Evolutionary conservation across 1,140 invertebrate genomes (phyloP).

Genomic region (Thereuonema tuberculata): DNA sequence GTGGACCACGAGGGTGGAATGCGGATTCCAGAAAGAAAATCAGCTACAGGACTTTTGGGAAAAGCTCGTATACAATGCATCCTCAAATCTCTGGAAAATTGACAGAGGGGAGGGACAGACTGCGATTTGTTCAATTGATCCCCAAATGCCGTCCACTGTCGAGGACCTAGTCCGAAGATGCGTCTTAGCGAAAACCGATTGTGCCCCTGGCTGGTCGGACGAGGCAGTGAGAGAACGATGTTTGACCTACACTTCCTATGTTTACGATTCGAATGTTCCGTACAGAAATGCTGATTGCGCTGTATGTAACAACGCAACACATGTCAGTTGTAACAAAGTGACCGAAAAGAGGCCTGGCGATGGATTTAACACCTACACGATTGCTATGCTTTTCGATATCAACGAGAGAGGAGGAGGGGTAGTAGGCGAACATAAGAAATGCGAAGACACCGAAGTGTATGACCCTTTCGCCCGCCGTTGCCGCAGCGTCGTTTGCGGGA

Average conservation of each 20-base stretch:
- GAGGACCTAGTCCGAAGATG: slow-evolving; percentile 24
- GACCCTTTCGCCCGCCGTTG: slow-evolving; percentile 33
- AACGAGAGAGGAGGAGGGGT: slow-evolving; percentile 23
- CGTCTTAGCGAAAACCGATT: slow-evolving; percentile 22
- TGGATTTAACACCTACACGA: slow-evolving; percentile 33
- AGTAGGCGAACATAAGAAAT: slow-evolving; percentile 29
- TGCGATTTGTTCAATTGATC: slow-evolving; percentile 25
- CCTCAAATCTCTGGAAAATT: slow-evolving; percentile 23
- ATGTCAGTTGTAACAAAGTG: slow-evolving; percentile 26
- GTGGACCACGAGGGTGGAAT: slow-evolving; percentile 36
- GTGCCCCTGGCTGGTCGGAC: slow-evolving; percentile 28
- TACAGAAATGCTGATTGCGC: slow-evolving; percentile 45
- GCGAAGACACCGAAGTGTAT: slow-evolving; percentile 29
- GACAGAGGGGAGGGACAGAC: slow-evolving; percentile 17
- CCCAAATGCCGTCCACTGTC: slow-evolving; percentile 25
- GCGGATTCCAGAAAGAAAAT: slow-evolving; percentile 20
- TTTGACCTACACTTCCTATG: slow-evolving; percentile 32
- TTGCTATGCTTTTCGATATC: slow-evolving; percentile 40
- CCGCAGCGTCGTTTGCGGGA: slow-evolving; percentile 1
- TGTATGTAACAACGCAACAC: slow-evolving; percentile 35
- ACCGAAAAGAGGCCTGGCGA: slow-evolving; percentile 19
- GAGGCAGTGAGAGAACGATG: slow-evolving; percentile 24
- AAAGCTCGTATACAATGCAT: slow-evolving; percentile 21
- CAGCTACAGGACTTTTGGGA: slow-evolving; percentile 15
- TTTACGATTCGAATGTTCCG: slow-evolving; percentile 27